Evolutionary conservation across 2,888 invertebrate species (phyloP), one percentile per base, ranked within the genome.

Genomic region (Magallana nippona): DNA sequence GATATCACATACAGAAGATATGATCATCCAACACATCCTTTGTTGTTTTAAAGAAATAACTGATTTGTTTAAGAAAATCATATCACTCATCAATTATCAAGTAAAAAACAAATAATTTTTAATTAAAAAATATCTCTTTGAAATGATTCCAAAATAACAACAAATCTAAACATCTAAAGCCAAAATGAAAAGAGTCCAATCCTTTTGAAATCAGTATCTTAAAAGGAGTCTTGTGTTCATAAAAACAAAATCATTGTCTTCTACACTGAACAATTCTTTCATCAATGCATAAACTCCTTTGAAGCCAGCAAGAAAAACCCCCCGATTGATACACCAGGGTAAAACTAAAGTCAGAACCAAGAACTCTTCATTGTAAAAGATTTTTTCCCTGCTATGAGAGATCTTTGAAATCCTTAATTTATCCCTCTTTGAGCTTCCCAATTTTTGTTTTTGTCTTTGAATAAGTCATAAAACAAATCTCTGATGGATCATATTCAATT

Each of bases 401-500:
- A 71, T 71, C 71, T 71, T 71, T 71, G 22, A 71, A 71, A 71
- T 71, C 32, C 71, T 32, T 71, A 71, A 71, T 71, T 71, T 32
- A 71, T 71, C 71, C 5, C 71, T 71, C 71, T 71, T 71, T 71
- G 71, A 71, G 71, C 22, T 71, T 15, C 27, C 71, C 2, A 27
- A 27, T 71, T 71, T 71, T 71, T 15, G 44, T 44, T 44, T 44
- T 44, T 79, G 63, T 71, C 63, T 82, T 63, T 82, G 63, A 82
- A 82, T 82, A 82, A 63, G 60, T 82, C 63, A 82, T 60, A 63
- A 19, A 19, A 58, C 71, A 63, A 82, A 44, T 82, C 71, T 63
- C 82, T 27, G 56, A 71, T 71, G 71, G 71, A 44, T 55, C 82
- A 60, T 71, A 82, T 71, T 82, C 82, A 82, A 82, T 82, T 82